Percentiles rank a stretch among this genome's conserved stretches.
These are phyloP conservation scores for Diarsia brunnea DNA, from an alignment of 2,888 invertebrate genomes.

Conservation along the genomic window DNA sequence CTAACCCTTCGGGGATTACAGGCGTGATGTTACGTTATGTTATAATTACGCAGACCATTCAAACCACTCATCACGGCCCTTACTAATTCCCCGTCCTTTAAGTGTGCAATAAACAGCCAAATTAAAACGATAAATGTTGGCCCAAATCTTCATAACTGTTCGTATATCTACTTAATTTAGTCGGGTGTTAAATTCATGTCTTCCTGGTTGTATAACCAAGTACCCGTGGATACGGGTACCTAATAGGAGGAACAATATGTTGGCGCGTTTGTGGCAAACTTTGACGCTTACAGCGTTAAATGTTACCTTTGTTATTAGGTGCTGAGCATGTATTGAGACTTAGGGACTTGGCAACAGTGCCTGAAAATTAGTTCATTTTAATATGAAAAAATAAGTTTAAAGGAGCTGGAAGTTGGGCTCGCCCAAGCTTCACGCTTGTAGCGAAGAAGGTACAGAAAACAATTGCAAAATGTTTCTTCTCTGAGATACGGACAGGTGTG, in stretches of 20 bases:
- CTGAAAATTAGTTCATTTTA: neutral
- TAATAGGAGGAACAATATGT: conserved; percentile 18
- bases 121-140: conserved; percentile 39
- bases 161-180: conserved; percentile 23
- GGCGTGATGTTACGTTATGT: neutral
- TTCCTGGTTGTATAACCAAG: too few relatives aligned
- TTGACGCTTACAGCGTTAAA: conserved; percentile 8
- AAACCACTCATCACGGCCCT: neutral
- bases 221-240: too few relatives aligned
- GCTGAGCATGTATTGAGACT: neutral
- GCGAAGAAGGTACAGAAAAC: neutral
- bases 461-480: too few relatives aligned
- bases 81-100: conserved; percentile 9
- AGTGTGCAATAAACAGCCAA: conserved; percentile 19
- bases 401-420: too few relatives aligned
- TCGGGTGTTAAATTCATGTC: conserved; percentile 24
- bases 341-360: neutral
- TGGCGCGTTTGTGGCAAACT: neutral
- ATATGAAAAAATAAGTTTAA: neutral
- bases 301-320: conserved; percentile 21
- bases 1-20: neutral
- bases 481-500: too few relatives aligned
- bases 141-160: conserved; percentile 22
- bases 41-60: neutral
- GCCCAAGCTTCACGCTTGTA: neutral